Evolutionary conservation across 2,888 invertebrate genomes (phyloP).

Genomic region (Sialis fuliginosa): DNA sequence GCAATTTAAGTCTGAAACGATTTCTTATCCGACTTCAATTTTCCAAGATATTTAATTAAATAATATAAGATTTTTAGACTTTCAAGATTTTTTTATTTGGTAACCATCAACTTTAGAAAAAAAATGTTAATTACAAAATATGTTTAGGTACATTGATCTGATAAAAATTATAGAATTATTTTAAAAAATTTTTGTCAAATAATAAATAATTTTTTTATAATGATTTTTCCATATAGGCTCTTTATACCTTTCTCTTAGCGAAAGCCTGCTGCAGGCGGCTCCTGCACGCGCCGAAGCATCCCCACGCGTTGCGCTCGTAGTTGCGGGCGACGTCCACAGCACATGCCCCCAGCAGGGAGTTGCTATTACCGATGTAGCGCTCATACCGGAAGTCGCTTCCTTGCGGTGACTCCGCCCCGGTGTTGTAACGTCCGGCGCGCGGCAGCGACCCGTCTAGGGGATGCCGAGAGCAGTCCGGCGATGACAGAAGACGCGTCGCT

Average conservation of each 20-base stretch:
- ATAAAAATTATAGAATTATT: not conserved
- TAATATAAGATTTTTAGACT: no score
- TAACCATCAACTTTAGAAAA: no score
- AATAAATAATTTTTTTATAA: not conserved
- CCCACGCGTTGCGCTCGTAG: conserved; percentile 41
- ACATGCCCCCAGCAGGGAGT: conserved; percentile 4
- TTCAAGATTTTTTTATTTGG: no score
- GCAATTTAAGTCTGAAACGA: no score
- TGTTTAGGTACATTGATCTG: not conserved
- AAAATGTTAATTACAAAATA: no score
- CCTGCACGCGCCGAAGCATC: conserved; percentile 61
- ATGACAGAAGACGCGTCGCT: conserved; percentile 63
- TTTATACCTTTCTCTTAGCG: conserved; percentile 55
- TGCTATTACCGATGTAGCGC: conserved; percentile 14
- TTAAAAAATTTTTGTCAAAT: not conserved
- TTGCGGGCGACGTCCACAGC: conserved; percentile 21
- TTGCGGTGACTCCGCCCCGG: conserved; percentile 3
- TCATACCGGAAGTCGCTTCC: conserved; percentile 11
- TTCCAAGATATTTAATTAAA: no score
- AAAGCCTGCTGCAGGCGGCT: conserved; percentile 60
- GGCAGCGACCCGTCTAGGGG: conserved; percentile 45
- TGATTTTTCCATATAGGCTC: not conserved
- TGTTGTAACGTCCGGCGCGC: conserved; percentile 1
- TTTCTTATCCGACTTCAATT: no score
- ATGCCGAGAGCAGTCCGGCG: conserved; percentile 66